Evolutionary conservation across 2,113 vertebrate species (phyloP).

Genomic region (Clarias macrocephalus): DNA sequence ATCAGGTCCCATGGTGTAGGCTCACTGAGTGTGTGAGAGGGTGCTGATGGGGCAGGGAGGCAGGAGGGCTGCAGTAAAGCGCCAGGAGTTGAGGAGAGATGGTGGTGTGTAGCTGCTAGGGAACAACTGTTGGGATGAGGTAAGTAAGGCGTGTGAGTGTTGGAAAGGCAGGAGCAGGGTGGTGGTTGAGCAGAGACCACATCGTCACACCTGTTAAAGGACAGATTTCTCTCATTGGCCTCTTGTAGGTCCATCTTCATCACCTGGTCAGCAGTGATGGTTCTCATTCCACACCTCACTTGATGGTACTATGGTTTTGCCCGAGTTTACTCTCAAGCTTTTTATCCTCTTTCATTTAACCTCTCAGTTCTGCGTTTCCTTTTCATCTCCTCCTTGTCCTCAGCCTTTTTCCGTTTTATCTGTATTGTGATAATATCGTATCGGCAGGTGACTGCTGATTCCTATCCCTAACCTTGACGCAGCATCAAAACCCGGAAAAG

Average conservation of each 20-base stretch:
- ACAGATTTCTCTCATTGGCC: neutral
- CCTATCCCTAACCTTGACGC: too few relatives aligned
- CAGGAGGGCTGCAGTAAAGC: neutral
- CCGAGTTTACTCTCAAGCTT: too few relatives aligned
- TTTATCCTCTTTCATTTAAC: neutral
- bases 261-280: neutral
- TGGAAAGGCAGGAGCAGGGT: neutral
- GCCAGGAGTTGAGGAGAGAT: neutral
- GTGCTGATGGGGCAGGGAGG: neutral
- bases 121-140: neutral
- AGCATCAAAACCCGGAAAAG: too few relatives aligned
- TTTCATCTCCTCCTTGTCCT: neutral
- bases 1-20: neutral
- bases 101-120: neutral
- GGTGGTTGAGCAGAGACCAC: neutral
- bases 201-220: neutral
- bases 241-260: neutral
- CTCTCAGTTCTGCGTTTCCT: neutral
- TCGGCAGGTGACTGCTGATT: too few relatives aligned
- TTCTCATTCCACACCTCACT: neutral
- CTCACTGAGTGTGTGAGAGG: neutral
- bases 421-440: neutral
- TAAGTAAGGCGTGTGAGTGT: neutral
- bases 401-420: neutral
- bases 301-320: neutral